Conservation (phyloP, 2,888 invertebrate species). For the Drosophila rellima region DNA sequence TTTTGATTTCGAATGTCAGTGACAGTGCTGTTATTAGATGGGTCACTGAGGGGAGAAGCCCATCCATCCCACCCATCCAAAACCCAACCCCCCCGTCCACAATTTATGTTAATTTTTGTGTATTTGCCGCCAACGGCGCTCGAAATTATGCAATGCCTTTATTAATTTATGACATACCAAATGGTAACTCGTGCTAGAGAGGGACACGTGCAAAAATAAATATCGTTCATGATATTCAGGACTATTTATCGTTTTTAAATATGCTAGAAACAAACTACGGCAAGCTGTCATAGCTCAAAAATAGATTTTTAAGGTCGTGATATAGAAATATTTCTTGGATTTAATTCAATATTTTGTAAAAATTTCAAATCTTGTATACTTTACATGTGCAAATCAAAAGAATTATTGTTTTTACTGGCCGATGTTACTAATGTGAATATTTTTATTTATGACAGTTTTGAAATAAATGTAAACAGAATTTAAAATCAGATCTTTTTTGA, state of each 20-base stretch:
- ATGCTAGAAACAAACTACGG: not conserved
- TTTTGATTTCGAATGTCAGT: conserved; percentile 80
- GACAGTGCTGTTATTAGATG: conserved; percentile 67
- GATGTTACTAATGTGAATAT: no score
- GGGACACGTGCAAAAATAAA: conserved; percentile 33
- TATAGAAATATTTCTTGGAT: no score
- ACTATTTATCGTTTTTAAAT: not conserved
- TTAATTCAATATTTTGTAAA: no score
- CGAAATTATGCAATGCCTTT: conserved; percentile 79
- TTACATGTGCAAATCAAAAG: no score
- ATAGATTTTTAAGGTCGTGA: not conserved
- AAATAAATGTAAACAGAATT: no score
- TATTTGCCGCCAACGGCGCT: conserved; percentile 74
- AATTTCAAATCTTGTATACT: no score
- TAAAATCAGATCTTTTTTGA: no score
- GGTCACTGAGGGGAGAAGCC: not conserved
- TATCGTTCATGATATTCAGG: conserved; percentile 1
- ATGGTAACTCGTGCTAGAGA: conserved; percentile 47
- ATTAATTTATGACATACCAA: conserved; percentile 75
- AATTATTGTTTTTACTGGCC: no score
- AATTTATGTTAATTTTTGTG: conserved; percentile 78
- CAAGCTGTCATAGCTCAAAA: not conserved
- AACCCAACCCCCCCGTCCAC: conserved; percentile 49
- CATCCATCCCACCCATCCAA: not conserved
- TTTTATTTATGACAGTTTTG: no score